Conservation (phyloP, 2,888 invertebrate species). For the Eupithecia tripunctaria region DNA sequence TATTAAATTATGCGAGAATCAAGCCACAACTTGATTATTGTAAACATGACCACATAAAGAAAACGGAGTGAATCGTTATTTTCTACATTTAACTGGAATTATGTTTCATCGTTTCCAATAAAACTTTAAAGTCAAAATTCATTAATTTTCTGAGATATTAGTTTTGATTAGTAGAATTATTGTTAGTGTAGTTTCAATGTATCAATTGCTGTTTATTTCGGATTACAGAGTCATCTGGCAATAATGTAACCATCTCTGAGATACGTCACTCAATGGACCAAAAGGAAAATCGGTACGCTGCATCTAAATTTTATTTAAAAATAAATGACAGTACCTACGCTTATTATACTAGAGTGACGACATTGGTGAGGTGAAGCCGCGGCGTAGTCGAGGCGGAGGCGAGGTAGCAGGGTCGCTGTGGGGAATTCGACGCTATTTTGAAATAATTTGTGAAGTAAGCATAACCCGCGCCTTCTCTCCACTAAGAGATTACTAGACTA, state of each 20-base stretch:
- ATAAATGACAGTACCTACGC: neutral
- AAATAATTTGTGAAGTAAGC: neutral
- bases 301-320: neutral
- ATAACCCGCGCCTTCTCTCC: neutral
- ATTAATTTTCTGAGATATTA: too few species aligned
- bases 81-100: neutral
- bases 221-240: neutral
- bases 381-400: too few species aligned
- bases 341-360: neutral
- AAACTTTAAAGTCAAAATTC: neutral
- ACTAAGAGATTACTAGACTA: too few species aligned
- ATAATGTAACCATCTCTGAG: neutral
- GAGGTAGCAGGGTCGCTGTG: neutral
- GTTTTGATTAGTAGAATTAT: neutral
- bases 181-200: too few species aligned
- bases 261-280: neutral
- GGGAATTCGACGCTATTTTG: neutral
- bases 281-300: neutral
- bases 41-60: neutral
- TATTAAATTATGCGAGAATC: neutral
- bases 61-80: neutral
- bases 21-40: neutral
- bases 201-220: neutral
- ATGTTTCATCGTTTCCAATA: neutral
- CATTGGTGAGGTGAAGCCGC: neutral